Evolutionary conservation across 30 jellyfish, hydroid and myxozoan species (phyloP).

Genomic region (Aurelia sp.): DNA sequence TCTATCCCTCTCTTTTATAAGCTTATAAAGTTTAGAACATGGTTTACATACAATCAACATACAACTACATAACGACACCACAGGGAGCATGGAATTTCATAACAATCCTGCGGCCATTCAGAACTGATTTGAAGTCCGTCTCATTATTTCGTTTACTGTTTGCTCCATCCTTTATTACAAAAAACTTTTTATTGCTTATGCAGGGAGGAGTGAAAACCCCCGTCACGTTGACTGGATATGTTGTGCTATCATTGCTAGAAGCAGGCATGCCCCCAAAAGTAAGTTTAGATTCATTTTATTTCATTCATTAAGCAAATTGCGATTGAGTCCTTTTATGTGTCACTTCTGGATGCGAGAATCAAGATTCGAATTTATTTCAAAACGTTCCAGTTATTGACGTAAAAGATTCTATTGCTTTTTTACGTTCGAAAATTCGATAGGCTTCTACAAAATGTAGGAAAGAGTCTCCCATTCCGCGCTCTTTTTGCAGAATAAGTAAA

Average conservation of each 20-base stretch:
- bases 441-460: too few relatives aligned
- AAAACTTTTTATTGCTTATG: background rate
- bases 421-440: too few relatives aligned
- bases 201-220: constrained; percentile 94
- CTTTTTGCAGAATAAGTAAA: too few relatives aligned
- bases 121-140: background rate
- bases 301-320: background rate
- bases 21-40: background rate
- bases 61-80: too few relatives aligned
- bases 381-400: too few relatives aligned
- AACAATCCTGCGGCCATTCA: background rate
- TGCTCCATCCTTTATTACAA: background rate
- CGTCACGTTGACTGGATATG: constrained; percentile 90
- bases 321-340: background rate
- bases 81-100: too few relatives aligned
- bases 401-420: too few relatives aligned
- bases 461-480: too few relatives aligned
- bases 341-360: background rate
- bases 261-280: constrained; percentile 69
- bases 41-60: background rate
- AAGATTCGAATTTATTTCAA: background rate
- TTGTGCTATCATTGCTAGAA: constrained; percentile 78
- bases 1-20: background rate
- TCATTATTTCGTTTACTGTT: background rate
- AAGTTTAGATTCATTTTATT: background rate